Evolutionary conservation across 1,140 invertebrate genomes (phyloP).

Genomic region (Penaeus japonicus): DNA sequence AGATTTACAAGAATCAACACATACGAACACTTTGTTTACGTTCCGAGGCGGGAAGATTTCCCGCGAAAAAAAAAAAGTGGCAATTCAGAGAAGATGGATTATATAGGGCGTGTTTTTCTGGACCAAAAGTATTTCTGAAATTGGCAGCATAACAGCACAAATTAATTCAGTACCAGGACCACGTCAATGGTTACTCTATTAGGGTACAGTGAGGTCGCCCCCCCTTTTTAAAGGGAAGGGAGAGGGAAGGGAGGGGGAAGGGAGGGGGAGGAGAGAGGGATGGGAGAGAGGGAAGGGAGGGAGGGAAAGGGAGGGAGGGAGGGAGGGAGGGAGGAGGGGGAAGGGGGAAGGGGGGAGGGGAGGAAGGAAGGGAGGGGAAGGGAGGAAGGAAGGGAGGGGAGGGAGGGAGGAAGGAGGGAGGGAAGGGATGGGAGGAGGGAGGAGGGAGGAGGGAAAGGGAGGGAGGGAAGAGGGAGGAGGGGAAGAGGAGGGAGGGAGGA

Average conservation of each 20-base stretch:
- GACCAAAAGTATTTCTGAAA: too few relatives aligned
- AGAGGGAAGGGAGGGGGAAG: background rate
- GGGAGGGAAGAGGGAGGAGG: background rate
- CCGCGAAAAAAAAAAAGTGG: too few relatives aligned
- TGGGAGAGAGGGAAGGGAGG: background rate
- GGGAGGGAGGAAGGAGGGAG: background rate
- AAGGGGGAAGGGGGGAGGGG: background rate
- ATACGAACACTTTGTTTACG: too few relatives aligned
- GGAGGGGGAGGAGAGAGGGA: background rate
- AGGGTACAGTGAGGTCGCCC: too few relatives aligned
- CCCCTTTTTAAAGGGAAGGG: background rate
- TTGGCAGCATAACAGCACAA: too few relatives aligned
- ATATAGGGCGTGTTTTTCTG: too few relatives aligned
- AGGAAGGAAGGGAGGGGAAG: background rate
- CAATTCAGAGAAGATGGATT: too few relatives aligned
- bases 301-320: background rate
- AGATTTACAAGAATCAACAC: too few relatives aligned
- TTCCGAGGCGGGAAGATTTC: too few relatives aligned
- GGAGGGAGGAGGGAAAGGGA: background rate
- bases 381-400: background rate
- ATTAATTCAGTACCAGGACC: too few relatives aligned
- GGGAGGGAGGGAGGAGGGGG: background rate
- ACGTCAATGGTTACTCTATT: too few relatives aligned
- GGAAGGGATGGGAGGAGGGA: background rate
- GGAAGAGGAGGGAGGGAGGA: too few relatives aligned